These are phyloP conservation scores for Melanotaenia trifasciata DNA, from an alignment of 2,797 vertebrate species.

Conservation along the genomic window DNA sequence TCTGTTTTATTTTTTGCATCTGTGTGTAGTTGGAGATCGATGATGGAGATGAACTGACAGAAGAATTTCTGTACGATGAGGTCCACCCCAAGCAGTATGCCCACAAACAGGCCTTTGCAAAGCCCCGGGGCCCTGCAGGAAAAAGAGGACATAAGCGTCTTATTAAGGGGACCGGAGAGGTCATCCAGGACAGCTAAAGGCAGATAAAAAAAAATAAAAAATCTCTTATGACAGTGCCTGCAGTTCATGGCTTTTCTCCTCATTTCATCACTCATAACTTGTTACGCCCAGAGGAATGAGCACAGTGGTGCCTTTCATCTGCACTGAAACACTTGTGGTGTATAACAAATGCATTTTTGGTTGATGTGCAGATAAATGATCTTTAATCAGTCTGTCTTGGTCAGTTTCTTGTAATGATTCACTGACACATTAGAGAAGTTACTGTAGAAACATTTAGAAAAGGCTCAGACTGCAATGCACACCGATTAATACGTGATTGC, in stretches of 20 bases:
- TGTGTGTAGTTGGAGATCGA: conserved; percentile 92
- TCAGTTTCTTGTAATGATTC: conserved; percentile 16
- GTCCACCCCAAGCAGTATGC: conserved; percentile 96
- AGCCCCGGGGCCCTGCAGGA: conserved; percentile 95
- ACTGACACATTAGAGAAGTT: conserved; percentile 8
- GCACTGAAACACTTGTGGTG: conserved; percentile 44
- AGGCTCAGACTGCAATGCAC: conserved; percentile 6
- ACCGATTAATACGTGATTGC: conserved; percentile 14
- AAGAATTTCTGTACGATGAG: conserved; percentile 94
- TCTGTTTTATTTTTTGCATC: conserved; percentile 1
- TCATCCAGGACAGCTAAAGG: conserved; percentile 87
- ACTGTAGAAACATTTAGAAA: conserved; percentile 23
- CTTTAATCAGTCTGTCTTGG: conserved; percentile 19
- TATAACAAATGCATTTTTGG: conserved; percentile 35
- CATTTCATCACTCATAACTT: conserved; percentile 24
- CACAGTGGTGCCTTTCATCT: conserved; percentile 35
- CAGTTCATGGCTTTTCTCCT: conserved; percentile 15
- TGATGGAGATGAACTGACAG: conserved; percentile 91
- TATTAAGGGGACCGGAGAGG: conserved; percentile 90
- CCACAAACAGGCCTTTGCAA: conserved; percentile 96
- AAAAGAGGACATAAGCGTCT: conserved; percentile 97
- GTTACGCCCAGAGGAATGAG: conserved; percentile 6
- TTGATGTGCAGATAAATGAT: conserved; percentile 25
- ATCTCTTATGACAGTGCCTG: conserved; percentile 13
- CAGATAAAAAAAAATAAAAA: not conserved